A percentile compares a stretch with the other conserved stretches of the same genome.
Evolutionary conservation across 2,113 vertebrate species (phyloP).

Genomic region (Plecturocebus donacophilus): DNA sequence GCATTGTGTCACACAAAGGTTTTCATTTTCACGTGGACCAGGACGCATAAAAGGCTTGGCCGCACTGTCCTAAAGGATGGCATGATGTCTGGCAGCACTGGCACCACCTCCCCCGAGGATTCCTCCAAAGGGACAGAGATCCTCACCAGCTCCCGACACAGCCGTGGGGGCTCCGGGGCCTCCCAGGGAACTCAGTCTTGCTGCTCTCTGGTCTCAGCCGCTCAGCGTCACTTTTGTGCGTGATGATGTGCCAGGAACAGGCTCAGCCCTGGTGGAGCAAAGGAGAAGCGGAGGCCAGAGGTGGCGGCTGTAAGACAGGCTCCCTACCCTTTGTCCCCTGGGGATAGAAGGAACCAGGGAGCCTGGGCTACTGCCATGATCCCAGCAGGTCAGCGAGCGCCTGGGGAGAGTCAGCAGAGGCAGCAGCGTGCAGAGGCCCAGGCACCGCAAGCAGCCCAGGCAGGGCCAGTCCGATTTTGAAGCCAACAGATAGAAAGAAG

Average conservation of each 20-base stretch:
- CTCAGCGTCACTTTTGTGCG: neutral
- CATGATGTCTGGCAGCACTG: fast-evolving
- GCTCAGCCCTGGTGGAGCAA: neutral
- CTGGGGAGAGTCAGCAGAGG: neutral
- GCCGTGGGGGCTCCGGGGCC: fast-evolving
- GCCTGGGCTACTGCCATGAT: neutral
- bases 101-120: fast-evolving
- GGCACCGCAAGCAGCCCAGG: fast-evolving
- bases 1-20: fast-evolving
- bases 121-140: fast-evolving
- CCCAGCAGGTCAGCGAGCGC: fast-evolving
- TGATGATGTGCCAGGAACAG: neutral
- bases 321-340: too few species aligned
- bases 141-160: fast-evolving
- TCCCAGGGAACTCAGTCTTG: neutral
- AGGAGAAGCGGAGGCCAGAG: too few species aligned
- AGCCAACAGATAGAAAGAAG: neutral
- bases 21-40: fast-evolving
- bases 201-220: fast-evolving
- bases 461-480: fast-evolving
- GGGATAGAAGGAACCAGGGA: fast-evolving
- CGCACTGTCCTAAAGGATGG: fast-evolving
- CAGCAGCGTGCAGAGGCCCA: neutral
- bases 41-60: fast-evolving
- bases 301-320: fast-evolving